Conservation (phyloP, 92 coral and sea anemone species). For the Virgularia gustaviana region DNA sequence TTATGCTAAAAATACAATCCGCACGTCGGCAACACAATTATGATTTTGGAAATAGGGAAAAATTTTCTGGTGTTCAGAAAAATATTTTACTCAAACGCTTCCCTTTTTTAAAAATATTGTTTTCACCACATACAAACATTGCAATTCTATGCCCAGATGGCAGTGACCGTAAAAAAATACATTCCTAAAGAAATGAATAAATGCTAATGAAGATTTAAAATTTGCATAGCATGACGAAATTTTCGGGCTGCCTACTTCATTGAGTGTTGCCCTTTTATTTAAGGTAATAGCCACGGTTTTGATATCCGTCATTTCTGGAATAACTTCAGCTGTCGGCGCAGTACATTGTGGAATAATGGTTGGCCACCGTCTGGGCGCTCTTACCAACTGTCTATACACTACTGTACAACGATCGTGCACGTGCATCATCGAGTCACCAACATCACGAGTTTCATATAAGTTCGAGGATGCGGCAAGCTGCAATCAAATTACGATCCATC, state of each 20-base stretch:
- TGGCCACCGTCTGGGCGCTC: constrained; percentile 16
- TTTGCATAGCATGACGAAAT: no score
- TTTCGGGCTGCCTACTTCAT: background rate
- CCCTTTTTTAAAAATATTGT: no score
- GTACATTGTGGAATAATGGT: constrained; percentile 35
- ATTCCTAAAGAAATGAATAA: no score
- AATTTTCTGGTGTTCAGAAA: no score
- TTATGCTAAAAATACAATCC: no score
- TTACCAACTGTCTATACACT: constrained; percentile 66
- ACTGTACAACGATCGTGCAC: constrained; percentile 67
- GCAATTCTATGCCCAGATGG: no score
- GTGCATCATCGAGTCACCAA: constrained; percentile 71
- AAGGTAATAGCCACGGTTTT: constrained; percentile 4
- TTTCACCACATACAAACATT: no score
- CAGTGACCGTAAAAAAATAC: no score
- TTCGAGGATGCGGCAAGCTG: constrained; percentile 82
- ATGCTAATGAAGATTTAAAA: no score
- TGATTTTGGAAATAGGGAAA: no score
- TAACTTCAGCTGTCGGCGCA: constrained; percentile 26
- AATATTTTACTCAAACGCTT: no score
- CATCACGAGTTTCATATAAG: constrained; percentile 74
- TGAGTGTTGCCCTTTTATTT: background rate
- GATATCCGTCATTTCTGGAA: background rate
- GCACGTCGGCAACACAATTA: no score
- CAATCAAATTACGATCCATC: constrained; percentile 63